Base-by-base conservation (phyloP, 1,140 invertebrate genomes). In the Aphis gossypii region DNA sequence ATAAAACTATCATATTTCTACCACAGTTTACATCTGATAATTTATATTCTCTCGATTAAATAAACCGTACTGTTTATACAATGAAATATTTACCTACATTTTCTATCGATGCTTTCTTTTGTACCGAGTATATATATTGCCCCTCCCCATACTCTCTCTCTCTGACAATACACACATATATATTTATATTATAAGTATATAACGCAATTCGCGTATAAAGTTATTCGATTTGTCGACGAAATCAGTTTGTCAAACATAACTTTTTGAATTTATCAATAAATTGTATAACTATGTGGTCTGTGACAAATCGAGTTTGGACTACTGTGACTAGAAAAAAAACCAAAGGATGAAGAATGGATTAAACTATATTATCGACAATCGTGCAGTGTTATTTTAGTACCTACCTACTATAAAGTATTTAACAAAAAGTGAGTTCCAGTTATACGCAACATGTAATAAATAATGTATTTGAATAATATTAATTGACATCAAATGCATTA, bases 261-360 rank as follows among this genome's bases (percentile, higher is more conserved):
- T 76, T 76, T 76, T 76, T n/a, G 60, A 76, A 76, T 76, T 35
- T 76, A 11, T 76, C 60, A 30, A 0, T 30, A 68, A 14, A 14
- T 68, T 30, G 30, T 68, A 5, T n/a, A 14, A n/a, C 11, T n/a
- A 4, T 3, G 38, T 41, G 38, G 38, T 41, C 38, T 41, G 38
- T 68, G 14, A 35, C 14, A 76, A 18, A 76, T 76, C 4, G 14
- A 76, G 4, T n/a, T 51, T 20, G 6, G 14, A 76, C 14, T 7
- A 76, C n/a, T 20, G 30, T 18, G 7, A n/a, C 30, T 76, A 76
- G 60, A 76, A 76, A 76, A 41, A 68, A 68, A 68, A 1, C 30
- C 0, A 4, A 18, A 1, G 1, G 30, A 18, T n/a, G 60, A 35
- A n/a, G 1, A 0, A 14, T 4, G 2, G 11, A 76, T 35, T 18